Evolutionary conservation across 2,888 invertebrate genomes (phyloP).

Genomic region (Augiades crinisus): DNA sequence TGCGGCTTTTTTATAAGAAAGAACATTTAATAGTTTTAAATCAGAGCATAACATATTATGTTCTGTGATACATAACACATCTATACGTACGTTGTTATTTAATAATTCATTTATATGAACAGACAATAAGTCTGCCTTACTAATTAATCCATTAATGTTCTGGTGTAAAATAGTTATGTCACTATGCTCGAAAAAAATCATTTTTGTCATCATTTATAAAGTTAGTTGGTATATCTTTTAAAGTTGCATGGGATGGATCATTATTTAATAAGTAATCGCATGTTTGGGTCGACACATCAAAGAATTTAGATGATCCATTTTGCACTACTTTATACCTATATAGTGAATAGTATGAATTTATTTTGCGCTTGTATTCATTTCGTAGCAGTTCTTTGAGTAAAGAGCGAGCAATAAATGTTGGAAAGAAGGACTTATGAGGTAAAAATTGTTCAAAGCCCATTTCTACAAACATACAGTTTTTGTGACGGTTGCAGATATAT

Average conservation of each 20-base stretch:
- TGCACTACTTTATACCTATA: neutral
- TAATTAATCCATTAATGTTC: neutral
- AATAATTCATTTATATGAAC: neutral
- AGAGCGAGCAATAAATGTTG: conserved; percentile 2
- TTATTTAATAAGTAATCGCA: neutral
- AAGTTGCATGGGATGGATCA: neutral
- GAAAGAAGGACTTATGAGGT: conserved; percentile 5
- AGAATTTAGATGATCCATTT: neutral
- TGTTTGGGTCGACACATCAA: neutral
- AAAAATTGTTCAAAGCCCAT: conserved; percentile 4
- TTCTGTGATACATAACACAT: neutral
- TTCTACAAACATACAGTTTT: conserved; percentile 6
- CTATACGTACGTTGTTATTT: neutral
- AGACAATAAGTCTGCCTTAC: neutral
- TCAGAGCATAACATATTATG: neutral
- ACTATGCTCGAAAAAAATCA: neutral
- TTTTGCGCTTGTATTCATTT: conserved; percentile 11
- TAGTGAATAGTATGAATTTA: neutral
- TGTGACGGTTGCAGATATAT: conserved; percentile 13
- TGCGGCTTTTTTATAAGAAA: neutral
- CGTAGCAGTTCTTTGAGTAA: conserved; percentile 22
- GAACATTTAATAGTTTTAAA: neutral
- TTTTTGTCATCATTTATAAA: neutral
- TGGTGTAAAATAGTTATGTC: neutral
- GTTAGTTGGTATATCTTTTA: neutral